Conservation (phyloP, 2,888 invertebrate species). For the Parnassius glacialis region DNA sequence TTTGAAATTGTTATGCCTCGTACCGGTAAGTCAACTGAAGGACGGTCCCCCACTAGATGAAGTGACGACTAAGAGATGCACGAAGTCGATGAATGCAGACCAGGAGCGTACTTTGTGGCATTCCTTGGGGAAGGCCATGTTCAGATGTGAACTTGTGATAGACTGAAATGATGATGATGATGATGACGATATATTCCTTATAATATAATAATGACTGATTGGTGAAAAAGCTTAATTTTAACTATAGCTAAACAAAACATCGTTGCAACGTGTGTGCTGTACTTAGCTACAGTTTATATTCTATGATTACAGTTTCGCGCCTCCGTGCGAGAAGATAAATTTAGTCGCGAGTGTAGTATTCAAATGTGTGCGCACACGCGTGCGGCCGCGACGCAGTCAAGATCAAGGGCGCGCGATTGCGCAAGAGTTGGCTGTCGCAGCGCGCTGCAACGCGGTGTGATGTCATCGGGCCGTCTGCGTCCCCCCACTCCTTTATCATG, state of each 20-base stretch:
- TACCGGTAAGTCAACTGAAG: too few species aligned
- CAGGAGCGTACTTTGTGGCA: too few species aligned
- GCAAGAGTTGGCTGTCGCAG: conserved; percentile 77
- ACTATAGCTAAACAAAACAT: conserved; percentile 6
- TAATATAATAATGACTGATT: too few species aligned
- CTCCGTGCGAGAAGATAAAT: conserved; percentile 72
- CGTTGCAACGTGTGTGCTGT: background rate
- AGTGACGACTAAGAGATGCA: too few species aligned
- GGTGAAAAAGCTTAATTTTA: too few species aligned
- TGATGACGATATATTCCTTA: too few species aligned
- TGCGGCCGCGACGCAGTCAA: conserved; percentile 79
- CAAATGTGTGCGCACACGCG: conserved; percentile 69
- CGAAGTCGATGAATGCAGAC: too few species aligned
- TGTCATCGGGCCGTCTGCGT: conserved; percentile 70
- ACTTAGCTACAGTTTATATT: conserved; percentile 37
- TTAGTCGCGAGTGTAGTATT: conserved; percentile 63
- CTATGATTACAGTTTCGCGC: conserved; percentile 64
- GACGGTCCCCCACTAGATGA: too few species aligned
- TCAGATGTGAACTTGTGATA: too few species aligned
- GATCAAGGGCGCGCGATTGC: conserved; percentile 80
- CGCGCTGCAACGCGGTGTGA: conserved; percentile 68
- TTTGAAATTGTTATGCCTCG: too few species aligned
- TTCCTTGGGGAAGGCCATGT: too few species aligned
- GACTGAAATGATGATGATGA: too few species aligned
- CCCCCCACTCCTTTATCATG: conserved; percentile 48